Evolutionary conservation across 2,888 invertebrate species (phyloP).

Genomic region (Horisme vitalbata): DNA sequence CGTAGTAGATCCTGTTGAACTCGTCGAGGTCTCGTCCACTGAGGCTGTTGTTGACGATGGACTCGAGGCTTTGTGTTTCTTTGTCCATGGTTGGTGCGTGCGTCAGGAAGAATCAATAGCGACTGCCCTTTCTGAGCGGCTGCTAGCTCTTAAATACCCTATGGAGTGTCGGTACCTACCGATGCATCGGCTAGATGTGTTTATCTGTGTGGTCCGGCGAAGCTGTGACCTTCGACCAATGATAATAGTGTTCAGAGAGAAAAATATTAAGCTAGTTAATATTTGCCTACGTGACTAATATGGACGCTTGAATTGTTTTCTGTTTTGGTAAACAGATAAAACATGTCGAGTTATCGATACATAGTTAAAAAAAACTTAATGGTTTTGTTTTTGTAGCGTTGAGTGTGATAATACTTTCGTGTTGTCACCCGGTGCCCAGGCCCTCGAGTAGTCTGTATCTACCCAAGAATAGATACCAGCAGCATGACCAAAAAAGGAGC

Average conservation of each 20-base stretch:
- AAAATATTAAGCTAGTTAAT: slow-evolving; percentile 64
- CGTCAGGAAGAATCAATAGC: slow-evolving; percentile 33
- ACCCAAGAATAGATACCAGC: too few relatives aligned
- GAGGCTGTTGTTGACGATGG: slow-evolving; percentile 69
- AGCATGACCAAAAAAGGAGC: too few relatives aligned
- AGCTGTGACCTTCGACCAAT: slow-evolving; percentile 65
- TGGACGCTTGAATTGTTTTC: slow-evolving; percentile 24
- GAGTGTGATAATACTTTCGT: too few relatives aligned
- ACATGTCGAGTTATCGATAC: too few relatives aligned
- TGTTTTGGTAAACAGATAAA: slow-evolving; percentile 6
- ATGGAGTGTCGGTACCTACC: slow-evolving; percentile 34
- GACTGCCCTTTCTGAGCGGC: slow-evolving; percentile 45
- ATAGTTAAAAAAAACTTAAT: too few relatives aligned
- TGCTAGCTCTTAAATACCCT: slow-evolving; percentile 58
- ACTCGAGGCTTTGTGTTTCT: slow-evolving; percentile 72
- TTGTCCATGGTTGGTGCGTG: slow-evolving; percentile 60
- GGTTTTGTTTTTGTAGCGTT: too few relatives aligned
- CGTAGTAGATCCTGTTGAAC: slow-evolving; percentile 74
- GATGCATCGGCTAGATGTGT: slow-evolving; percentile 45
- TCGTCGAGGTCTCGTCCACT: slow-evolving; percentile 69
- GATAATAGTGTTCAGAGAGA: slow-evolving; percentile 53
- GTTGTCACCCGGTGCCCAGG: too few relatives aligned
- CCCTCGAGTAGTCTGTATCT: too few relatives aligned
- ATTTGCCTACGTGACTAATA: slow-evolving; percentile 41
- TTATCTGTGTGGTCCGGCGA: slow-evolving; percentile 56